Base-by-base conservation (phyloP, 2,113 vertebrate species). In the Takifugu flavidus region DNA sequence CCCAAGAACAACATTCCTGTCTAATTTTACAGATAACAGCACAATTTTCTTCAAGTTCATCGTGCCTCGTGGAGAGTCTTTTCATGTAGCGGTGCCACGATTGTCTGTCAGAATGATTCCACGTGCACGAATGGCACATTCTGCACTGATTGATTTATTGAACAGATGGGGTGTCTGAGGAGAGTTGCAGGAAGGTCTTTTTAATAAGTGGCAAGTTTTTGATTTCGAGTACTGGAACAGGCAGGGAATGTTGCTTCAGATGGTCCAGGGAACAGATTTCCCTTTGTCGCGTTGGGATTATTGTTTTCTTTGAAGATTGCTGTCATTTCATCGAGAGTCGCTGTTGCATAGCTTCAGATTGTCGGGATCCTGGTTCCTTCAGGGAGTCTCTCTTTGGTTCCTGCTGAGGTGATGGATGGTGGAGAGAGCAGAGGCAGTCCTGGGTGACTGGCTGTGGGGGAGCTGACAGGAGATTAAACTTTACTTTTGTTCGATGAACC, bases 321-420 rank as follows among this genome's bases (percentile, higher is more conserved):
- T 42, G 45, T 80, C 78, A 82, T 83, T 87, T 53, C 27, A 42
- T 25, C 65, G 66, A 70, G 75, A 74, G 77, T 57, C 83, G 78
- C 87, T 64, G 52, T 55, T 58, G 81, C 72, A 81, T 75, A 80
- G 81, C 83, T 85, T 78, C 87, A 85, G 82, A 87, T 79, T 77
- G 59, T 73, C 73, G 68, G 78, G 81, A 86, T 86, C 85, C 75
- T 56, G 13, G 59, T 67, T 71, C 82, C 74, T 70, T 50, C 14
- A 68, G 74, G 75, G 81, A 78, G 75, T 69, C 75, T 82, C 53
- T 62, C 59, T 72, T 78, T 71, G 73, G 76, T 82, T 77, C 79
- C 79, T 10, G 71, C 73, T 70, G 82, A 80, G 82, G 72, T 87
- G 84, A 85, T 82, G 82, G 80, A 84, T 82, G 78, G 82, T 72